Conservation (phyloP, 2,113 vertebrate genomes). For the Monarcha castaneiventris region DNA sequence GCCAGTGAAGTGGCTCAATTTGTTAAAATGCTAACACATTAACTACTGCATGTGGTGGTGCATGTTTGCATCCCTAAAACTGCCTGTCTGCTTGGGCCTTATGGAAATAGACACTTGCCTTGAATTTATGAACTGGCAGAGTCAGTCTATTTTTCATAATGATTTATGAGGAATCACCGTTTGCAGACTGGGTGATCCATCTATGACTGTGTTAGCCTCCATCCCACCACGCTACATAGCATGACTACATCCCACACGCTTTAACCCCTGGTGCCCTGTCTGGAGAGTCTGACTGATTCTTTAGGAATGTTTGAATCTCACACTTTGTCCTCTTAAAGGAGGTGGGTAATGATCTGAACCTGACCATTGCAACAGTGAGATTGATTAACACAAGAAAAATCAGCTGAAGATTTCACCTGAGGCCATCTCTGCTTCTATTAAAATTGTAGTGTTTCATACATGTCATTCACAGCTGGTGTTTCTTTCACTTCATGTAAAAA, state of each 20-base stretch:
- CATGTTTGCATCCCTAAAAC: constrained; percentile 60
- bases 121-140: constrained; percentile 68
- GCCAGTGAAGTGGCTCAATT: constrained; percentile 75
- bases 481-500: background rate
- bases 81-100: constrained; percentile 44
- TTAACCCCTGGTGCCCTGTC: background rate
- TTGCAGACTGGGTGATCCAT: constrained; percentile 45
- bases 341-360: background rate
- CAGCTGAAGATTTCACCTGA: background rate
- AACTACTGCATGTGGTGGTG: constrained; percentile 58
- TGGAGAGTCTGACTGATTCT: background rate
- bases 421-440: background rate
- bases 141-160: constrained; percentile 60
- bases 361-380: background rate
- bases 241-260: background rate
- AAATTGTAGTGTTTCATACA: background rate
- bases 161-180: constrained; percentile 55
- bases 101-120: constrained; percentile 34
- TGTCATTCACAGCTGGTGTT: background rate
- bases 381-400: background rate
- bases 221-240: background rate
- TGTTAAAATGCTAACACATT: constrained; percentile 75
- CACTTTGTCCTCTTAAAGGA: background rate
- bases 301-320: background rate
- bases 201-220: background rate